These are phyloP conservation scores for Watersipora subatra DNA, from an alignment of 1,140 invertebrate species.

Conservation along the genomic window DNA sequence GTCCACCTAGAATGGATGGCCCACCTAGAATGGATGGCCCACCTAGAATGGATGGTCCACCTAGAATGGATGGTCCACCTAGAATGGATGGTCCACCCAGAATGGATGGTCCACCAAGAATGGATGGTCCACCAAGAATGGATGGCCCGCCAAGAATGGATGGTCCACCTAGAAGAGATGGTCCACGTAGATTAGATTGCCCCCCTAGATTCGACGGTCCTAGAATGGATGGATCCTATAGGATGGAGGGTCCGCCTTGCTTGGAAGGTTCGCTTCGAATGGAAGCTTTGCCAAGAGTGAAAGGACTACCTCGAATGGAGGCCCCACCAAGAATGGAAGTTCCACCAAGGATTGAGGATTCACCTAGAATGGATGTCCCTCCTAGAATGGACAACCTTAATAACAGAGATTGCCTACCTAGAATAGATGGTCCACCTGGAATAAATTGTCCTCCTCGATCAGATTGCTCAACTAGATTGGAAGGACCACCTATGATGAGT, in stretches of 20 bases:
- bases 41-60: background rate
- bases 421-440: background rate
- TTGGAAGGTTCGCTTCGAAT: background rate
- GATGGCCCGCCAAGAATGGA: background rate
- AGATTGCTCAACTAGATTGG: background rate
- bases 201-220: background rate
- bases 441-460: background rate
- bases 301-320: background rate
- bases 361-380: background rate
- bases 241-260: background rate
- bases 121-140: background rate
- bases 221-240: background rate
- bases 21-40: background rate
- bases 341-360: background rate
- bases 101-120: background rate
- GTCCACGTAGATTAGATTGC: background rate
- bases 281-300: background rate
- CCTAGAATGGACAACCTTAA: background rate
- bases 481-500: background rate
- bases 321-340: background rate
- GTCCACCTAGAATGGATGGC: background rate
- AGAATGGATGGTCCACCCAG: background rate
- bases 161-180: background rate
- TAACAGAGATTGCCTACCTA: background rate
- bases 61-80: background rate